Evolutionary conservation across 1,140 invertebrate species (phyloP).

Genomic region (honey bee (Apis mellifera)): DNA sequence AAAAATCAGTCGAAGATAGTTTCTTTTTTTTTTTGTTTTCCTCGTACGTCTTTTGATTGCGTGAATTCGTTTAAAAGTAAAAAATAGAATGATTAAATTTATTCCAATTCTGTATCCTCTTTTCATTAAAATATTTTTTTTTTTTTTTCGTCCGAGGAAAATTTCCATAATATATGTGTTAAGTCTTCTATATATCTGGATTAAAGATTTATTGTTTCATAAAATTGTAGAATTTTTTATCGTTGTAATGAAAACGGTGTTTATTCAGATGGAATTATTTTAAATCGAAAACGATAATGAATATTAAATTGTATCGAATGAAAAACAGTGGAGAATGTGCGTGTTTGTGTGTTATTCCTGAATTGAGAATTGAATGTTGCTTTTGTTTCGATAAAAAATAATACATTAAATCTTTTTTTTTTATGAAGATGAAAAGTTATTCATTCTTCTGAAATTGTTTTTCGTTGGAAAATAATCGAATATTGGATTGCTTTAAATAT

Average conservation of each 20-base stretch:
- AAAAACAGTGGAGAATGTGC: neutral
- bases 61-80: too few relatives aligned
- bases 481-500: too few relatives aligned
- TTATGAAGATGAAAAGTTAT: too few relatives aligned
- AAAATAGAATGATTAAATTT: neutral
- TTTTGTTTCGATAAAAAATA: too few relatives aligned
- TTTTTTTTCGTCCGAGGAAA: too few relatives aligned
- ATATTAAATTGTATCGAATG: neutral
- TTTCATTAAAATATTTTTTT: neutral
- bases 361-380: neutral
- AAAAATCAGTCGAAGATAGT: too few relatives aligned
- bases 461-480: too few relatives aligned
- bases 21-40: too few relatives aligned
- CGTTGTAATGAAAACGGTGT: neutral
- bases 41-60: too few relatives aligned
- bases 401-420: too few relatives aligned
- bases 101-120: neutral
- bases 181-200: neutral
- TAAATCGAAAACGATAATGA: neutral
- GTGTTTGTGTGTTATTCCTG: neutral
- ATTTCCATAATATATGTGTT: neutral
- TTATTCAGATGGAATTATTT: neutral
- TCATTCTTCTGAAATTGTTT: too few relatives aligned
- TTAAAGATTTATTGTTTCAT: neutral
- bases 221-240: neutral